Conservation (phyloP, 35 echinoderm and acorn worm species). For the Ptychodera flava region DNA sequence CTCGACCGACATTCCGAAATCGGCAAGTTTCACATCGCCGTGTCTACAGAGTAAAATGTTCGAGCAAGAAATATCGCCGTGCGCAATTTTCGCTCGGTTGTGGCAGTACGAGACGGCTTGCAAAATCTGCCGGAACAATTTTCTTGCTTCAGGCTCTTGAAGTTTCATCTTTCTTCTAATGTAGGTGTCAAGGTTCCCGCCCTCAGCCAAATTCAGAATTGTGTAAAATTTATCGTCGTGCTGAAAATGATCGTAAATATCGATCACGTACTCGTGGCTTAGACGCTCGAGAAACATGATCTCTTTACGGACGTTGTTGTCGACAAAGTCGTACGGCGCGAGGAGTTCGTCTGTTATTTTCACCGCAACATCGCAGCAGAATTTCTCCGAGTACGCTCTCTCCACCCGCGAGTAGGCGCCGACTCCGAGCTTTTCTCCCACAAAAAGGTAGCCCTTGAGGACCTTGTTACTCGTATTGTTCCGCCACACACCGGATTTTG, state of each 20-base stretch:
- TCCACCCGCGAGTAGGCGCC: background rate
- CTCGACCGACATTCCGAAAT: constrained; percentile 30
- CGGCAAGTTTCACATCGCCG: constrained; percentile 29
- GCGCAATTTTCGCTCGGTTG: background rate
- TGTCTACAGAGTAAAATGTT: constrained; percentile 6
- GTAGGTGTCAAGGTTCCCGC: constrained; percentile 29
- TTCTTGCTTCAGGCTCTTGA: background rate
- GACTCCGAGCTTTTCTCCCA: background rate
- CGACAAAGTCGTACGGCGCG: background rate
- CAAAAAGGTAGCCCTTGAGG: background rate
- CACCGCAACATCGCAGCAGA: constrained; percentile 22
- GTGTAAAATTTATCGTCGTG: constrained; percentile 13
- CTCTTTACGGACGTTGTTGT: background rate
- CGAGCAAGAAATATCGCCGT: constrained; percentile 20
- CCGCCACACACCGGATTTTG: no score
- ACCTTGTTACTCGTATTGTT: no score
- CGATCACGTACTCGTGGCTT: constrained; percentile 36
- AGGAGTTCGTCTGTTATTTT: constrained; percentile 19
- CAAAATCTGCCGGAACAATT: constrained; percentile 13
- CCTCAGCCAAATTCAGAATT: constrained; percentile 23
- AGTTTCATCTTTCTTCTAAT: constrained; percentile 16
- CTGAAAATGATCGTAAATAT: constrained; percentile 42
- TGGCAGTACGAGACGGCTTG: constrained; percentile 19
- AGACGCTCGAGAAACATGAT: constrained; percentile 17
- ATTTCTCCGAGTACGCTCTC: background rate